phyloP scores from a whole-genome alignment of 1,140 invertebrate genomes.

The Apocrypta bakeri region DNA sequence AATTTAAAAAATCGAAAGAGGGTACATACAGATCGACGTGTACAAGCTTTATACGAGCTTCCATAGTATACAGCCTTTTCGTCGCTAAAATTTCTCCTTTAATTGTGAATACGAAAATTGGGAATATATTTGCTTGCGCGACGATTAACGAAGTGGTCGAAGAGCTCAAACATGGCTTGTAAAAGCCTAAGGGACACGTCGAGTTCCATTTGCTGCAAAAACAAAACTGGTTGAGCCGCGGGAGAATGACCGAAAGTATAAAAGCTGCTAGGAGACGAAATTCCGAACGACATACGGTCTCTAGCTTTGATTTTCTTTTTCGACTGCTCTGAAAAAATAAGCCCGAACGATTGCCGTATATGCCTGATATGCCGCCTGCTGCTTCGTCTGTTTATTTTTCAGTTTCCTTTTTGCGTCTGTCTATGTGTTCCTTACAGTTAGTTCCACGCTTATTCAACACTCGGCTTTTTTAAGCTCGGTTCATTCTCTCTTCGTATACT shows the following conservation, averaged over 20 bases:
- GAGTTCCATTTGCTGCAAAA: constrained; percentile 25
- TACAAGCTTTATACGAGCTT: constrained; percentile 3
- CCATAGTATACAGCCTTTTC: background rate
- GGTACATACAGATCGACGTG: background rate
- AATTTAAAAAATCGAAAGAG: background rate
- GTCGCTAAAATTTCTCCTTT: background rate
- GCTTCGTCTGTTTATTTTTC: constrained; percentile 19
- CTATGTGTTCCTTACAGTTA: constrained; percentile 9
- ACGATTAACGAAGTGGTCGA: constrained; percentile 27
- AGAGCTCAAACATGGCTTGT: constrained; percentile 19
- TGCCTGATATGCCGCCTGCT: background rate
- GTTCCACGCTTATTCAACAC: background rate
- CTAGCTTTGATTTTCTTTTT: background rate
- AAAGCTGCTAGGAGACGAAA: constrained; percentile 5
- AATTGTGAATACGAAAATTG: too few species aligned
- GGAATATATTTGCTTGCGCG: too few species aligned
- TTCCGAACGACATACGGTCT: too few species aligned
- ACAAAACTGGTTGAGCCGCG: background rate
- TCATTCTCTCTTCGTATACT: background rate
- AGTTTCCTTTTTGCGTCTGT: constrained; percentile 9
- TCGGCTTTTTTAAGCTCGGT: background rate
- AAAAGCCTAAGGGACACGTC: background rate
- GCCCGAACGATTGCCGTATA: background rate
- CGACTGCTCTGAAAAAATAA: constrained; percentile 8
- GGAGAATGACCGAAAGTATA: constrained; percentile 18